Evolutionary conservation across 2,797 vertebrate species (phyloP).

Genomic region (Simalia tracyae): DNA sequence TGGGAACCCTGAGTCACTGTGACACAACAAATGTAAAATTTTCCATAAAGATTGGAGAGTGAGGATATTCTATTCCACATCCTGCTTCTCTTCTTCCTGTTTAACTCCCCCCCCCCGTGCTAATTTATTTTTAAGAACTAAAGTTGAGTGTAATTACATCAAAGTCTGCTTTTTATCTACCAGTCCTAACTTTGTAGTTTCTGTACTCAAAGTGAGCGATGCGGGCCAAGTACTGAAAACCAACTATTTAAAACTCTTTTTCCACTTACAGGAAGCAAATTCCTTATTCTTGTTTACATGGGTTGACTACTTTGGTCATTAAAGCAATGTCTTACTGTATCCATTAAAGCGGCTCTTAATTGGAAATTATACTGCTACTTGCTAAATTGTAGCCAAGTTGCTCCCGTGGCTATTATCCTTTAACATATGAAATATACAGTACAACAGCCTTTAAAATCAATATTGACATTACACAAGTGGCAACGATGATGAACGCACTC

Average conservation of each 20-base stretch:
- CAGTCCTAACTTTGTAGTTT: slow-evolving; percentile 27
- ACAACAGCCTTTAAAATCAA: slow-evolving; percentile 44
- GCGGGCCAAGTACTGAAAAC: neutral
- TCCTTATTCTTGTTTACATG: slow-evolving; percentile 31
- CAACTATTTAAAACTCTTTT: slow-evolving; percentile 11
- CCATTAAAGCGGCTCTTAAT: slow-evolving; percentile 30
- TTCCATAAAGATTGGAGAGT: slow-evolving; percentile 34
- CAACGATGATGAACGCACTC: neutral
- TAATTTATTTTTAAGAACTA: slow-evolving; percentile 38
- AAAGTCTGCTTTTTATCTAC: slow-evolving; percentile 23
- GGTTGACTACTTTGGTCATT: neutral
- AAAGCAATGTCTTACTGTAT: slow-evolving; percentile 14
- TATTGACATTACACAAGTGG: neutral
- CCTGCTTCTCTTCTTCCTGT: slow-evolving; percentile 39
- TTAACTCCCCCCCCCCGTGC: slow-evolving; percentile 20
- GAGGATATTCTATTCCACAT: slow-evolving; percentile 40
- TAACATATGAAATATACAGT: slow-evolving; percentile 33
- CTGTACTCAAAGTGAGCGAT: slow-evolving; percentile 9
- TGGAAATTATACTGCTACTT: slow-evolving; percentile 2
- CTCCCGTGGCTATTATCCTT: slow-evolving; percentile 1
- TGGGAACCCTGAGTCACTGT: slow-evolving; percentile 51
- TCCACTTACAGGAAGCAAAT: slow-evolving; percentile 33
- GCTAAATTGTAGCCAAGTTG: slow-evolving; percentile 9
- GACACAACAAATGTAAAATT: slow-evolving; percentile 46
- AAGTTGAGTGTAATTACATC: slow-evolving; percentile 26